Conservation (phyloP, 2,888 invertebrate genomes). For the Bellardia bayeri region DNA sequence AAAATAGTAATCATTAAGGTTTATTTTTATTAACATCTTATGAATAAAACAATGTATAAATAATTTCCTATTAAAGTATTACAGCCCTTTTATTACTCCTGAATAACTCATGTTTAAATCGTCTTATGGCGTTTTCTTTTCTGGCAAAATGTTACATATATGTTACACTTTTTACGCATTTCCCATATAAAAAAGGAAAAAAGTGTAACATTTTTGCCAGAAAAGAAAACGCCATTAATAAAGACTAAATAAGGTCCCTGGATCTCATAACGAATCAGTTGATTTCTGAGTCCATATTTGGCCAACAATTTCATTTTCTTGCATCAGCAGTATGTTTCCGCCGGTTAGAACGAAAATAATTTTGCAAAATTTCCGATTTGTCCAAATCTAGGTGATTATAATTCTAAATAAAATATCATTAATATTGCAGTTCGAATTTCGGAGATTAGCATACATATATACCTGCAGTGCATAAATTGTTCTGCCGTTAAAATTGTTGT, state of each 20-base stretch:
- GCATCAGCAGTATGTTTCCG: constrained; percentile 74
- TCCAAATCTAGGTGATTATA: constrained; percentile 77
- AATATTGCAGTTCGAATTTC: neutral
- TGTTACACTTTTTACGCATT: too few relatives aligned
- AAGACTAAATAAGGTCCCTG: neutral
- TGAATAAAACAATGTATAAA: too few relatives aligned
- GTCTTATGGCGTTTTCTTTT: too few relatives aligned
- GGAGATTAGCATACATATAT: neutral
- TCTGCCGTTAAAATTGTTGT: constrained; percentile 4
- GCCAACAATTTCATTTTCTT: constrained; percentile 10
- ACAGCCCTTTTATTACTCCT: too few relatives aligned
- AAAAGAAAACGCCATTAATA: too few relatives aligned
- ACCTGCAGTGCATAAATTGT: constrained; percentile 39
- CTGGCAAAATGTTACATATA: too few relatives aligned
- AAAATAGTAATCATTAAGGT: neutral
- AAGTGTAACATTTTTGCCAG: too few relatives aligned
- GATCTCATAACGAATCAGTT: neutral
- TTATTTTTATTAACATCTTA: neutral
- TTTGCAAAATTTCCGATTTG: constrained; percentile 88
- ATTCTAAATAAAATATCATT: constrained; percentile 36
- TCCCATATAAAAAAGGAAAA: too few relatives aligned
- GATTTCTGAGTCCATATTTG: neutral
- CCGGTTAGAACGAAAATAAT: constrained; percentile 88
- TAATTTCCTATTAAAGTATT: too few relatives aligned
- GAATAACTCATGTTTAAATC: too few relatives aligned